These are phyloP conservation scores for Batillaria attramentaria DNA, from an alignment of 1,140 invertebrate genomes.

Conservation along the genomic window DNA sequence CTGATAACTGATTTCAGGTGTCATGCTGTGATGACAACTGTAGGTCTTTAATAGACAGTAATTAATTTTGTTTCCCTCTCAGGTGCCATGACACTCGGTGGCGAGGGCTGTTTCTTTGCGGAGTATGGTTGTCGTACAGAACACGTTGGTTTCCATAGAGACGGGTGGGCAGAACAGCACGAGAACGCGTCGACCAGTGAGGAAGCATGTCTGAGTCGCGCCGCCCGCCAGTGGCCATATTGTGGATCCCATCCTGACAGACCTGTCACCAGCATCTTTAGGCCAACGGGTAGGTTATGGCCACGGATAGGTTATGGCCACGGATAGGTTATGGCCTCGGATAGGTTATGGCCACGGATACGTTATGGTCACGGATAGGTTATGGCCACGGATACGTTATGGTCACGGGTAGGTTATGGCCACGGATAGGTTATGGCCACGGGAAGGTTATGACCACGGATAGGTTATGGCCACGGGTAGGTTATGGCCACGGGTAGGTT, in stretches of 20 bases:
- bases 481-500: too few relatives aligned
- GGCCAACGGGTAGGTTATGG: constrained; percentile 42
- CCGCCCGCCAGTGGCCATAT: constrained; percentile 31
- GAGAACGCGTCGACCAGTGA: constrained; percentile 28
- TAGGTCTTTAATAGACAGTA: background rate
- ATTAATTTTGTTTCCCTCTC: background rate
- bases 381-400: too few relatives aligned
- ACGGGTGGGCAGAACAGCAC: constrained; percentile 31
- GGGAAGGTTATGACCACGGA: too few relatives aligned
- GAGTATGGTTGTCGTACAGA: constrained; percentile 46
- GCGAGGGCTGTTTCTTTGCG: constrained; percentile 46
- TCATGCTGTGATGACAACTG: background rate
- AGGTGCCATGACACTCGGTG: constrained; percentile 54
- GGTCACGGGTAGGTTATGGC: too few relatives aligned
- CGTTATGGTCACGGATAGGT: too few relatives aligned
- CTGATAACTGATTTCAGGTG: background rate
- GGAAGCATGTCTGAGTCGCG: constrained; percentile 37
- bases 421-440: too few relatives aligned
- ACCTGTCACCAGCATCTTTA: constrained; percentile 41
- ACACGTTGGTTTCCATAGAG: constrained; percentile 10
- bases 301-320: too few relatives aligned
- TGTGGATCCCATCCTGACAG: constrained; percentile 35
- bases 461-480: too few relatives aligned
- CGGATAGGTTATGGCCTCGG: too few relatives aligned
- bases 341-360: too few relatives aligned